These are phyloP conservation scores for Diabrotica balteata DNA, from an alignment of 2,888 invertebrate genomes.

Conservation along the genomic window DNA sequence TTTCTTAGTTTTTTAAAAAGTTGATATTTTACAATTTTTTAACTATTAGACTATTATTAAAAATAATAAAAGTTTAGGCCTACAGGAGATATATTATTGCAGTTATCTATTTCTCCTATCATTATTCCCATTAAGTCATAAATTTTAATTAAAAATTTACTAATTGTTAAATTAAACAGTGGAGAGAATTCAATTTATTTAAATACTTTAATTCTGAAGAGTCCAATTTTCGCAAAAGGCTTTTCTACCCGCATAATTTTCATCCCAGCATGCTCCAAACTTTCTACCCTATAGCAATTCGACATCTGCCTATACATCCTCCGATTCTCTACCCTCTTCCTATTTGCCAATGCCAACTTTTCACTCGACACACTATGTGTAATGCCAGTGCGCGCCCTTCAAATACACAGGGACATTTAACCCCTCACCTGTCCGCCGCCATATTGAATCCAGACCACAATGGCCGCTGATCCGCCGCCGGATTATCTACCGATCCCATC, in stretches of 20 bases:
- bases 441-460: constrained; percentile 57
- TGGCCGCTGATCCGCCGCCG: constrained; percentile 53
- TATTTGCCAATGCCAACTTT: constrained; percentile 38
- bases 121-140: too few species aligned
- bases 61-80: too few species aligned
- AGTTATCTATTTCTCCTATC: too few species aligned
- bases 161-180: not conserved
- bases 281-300: constrained; percentile 19
- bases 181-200: not conserved
- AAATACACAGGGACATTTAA: constrained; percentile 40
- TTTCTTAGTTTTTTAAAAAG: too few species aligned
- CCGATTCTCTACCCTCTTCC: constrained; percentile 34
- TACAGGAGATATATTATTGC: too few species aligned
- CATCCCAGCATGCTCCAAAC: constrained; percentile 16
- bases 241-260: constrained; percentile 25
- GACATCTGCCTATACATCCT: constrained; percentile 34
- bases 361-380: constrained; percentile 20
- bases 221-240: constrained; percentile 1
- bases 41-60: too few species aligned
- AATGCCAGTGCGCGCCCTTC: constrained; percentile 18
- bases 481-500: constrained; percentile 57
- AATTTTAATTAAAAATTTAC: too few species aligned
- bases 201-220: not conserved
- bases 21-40: too few species aligned
- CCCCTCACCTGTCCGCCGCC: constrained; percentile 59